Conservation (phyloP, 2,113 vertebrate genomes). For the Sakesphorus luctuosus region DNA sequence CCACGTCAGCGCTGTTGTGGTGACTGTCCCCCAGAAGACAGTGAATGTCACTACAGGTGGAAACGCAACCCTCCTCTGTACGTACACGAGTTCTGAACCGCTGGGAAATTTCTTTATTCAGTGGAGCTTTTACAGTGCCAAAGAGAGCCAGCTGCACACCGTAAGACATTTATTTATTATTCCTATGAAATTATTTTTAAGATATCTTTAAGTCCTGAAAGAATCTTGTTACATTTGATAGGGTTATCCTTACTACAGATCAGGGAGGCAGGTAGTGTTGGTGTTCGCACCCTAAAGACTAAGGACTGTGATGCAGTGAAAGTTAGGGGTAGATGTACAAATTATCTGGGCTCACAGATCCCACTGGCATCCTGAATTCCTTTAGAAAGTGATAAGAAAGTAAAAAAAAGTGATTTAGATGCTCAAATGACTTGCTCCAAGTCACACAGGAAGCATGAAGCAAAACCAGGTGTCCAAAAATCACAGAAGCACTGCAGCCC, state of each 20-base stretch:
- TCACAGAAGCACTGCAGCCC: neutral
- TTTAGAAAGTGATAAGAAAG: neutral
- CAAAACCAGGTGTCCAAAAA: conserved; percentile 12
- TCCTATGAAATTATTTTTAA: neutral
- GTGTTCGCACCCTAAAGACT: neutral
- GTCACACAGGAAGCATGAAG: neutral
- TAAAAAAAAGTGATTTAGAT: neutral
- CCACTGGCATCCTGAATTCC: neutral
- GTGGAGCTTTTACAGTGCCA: conserved; percentile 68
- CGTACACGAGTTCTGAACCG: neutral
- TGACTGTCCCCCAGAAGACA: conserved; percentile 36
- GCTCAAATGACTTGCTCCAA: neutral
- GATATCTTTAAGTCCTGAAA: neutral
- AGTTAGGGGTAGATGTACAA: neutral
- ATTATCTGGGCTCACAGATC: neutral
- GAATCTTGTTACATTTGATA: neutral
- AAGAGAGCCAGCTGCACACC: neutral
- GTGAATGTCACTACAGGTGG: conserved; percentile 60
- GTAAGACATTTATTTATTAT: conserved; percentile 49
- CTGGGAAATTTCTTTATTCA: conserved; percentile 50
- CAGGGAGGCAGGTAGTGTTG: neutral
- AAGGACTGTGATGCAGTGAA: neutral
- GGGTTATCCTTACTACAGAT: neutral
- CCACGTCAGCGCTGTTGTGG: neutral
- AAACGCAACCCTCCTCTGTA: conserved; percentile 58